Evolutionary conservation across 2,888 invertebrate genomes (phyloP), one percentile per base, ranked within the genome.

Genomic region (Melangyna quadrimaculata): DNA sequence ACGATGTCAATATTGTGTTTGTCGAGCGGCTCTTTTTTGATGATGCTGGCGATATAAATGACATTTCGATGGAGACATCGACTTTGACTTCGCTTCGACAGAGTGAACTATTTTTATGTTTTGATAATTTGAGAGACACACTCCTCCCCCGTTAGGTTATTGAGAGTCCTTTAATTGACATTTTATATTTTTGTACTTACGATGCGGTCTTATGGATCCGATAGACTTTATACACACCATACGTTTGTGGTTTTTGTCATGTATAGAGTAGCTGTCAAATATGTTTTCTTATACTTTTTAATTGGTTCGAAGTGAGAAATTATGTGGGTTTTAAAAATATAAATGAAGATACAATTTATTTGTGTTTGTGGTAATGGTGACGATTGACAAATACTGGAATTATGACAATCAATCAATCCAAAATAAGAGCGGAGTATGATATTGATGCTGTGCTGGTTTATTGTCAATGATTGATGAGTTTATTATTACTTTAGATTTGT

Each of bases 131-230:
- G 73, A 81, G 77, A 81, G 77, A 73, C 73, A 65, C 71, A 65
- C 74, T 63, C 14, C 71, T 67, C 74, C 55, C 14, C 43, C 17
- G 53, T 51, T 24, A 24, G 29, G 32, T 59, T 53, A 40, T n/a
- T 10, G 27, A 43, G 55, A 22, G 70, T 86, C 84, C 81, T 81
- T 86, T 78, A 77, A 73, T 81, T 77, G 81, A 86, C 77, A 86
- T 61, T 73, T 71, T 57, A 29, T 63, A 24, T 37, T 37, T 27
- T n/a, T n/a, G n/a, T n/a, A 37, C 48, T 71, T n/a, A 45, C 29
- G n/a, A n/a, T n/a, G n/a, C n/a, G 43, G 29, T 40, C 29, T 24
- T 24, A 24, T 19, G 6, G 29, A 45, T 45, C 22, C 57, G 12
- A 6, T 8, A 32, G 32, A 3, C 4, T 17, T 17, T 10, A 12